Conservation (phyloP, 2,113 vertebrate species). For the Puntigrus tetrazona region DNA sequence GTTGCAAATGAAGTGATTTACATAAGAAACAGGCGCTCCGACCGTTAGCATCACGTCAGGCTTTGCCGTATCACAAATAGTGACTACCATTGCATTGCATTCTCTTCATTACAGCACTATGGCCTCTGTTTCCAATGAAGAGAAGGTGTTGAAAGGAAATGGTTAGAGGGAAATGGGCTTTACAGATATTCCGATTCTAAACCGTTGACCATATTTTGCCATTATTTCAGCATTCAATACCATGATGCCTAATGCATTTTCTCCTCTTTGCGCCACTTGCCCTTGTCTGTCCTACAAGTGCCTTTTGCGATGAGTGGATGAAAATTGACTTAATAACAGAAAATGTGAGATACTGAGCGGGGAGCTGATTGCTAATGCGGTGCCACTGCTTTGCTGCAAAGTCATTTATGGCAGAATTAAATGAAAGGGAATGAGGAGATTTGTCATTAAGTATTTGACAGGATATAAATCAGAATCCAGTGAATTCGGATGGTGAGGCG, state of each 20-base stretch:
- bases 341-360: not conserved
- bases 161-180: not conserved
- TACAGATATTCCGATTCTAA: not conserved
- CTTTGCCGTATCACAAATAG: not conserved
- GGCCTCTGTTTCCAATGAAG: not conserved
- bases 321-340: slow-evolving; percentile 33
- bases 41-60: slow-evolving; percentile 35
- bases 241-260: slow-evolving; percentile 13
- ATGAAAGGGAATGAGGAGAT: slow-evolving; percentile 36
- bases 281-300: slow-evolving; percentile 50
- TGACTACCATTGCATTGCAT: not conserved
- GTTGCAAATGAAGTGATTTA: slow-evolving; percentile 59
- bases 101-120: slow-evolving; percentile 53
- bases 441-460: slow-evolving; percentile 35
- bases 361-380: slow-evolving; percentile 25
- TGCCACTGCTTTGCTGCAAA: not conserved
- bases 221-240: slow-evolving; percentile 9
- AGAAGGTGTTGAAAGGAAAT: not conserved
- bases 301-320: slow-evolving; percentile 16
- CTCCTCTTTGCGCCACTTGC: slow-evolving; percentile 21
- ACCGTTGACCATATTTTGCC: not conserved
- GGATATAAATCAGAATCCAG: slow-evolving; percentile 31
- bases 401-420: slow-evolving; percentile 16
- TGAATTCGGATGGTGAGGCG: not conserved
- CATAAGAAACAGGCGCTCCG: slow-evolving; percentile 53